Conservation (phyloP, 2,797 vertebrate species). For the Masticophis lateralis region DNA sequence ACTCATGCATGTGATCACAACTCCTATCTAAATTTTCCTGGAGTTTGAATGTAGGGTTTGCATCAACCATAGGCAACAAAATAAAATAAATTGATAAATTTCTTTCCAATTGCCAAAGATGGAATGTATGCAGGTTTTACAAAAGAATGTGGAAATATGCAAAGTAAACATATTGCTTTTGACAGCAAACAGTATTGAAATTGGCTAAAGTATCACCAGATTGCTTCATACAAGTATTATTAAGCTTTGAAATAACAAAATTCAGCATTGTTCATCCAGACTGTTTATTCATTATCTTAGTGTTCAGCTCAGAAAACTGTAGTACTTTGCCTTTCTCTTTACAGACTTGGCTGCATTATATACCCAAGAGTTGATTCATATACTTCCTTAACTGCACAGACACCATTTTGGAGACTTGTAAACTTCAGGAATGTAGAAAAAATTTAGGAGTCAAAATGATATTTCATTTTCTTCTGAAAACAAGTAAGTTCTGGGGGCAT, state of each 20-base stretch:
- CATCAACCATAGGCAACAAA: slow-evolving; percentile 55
- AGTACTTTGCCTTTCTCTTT: slow-evolving; percentile 38
- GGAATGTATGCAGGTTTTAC: slow-evolving; percentile 53
- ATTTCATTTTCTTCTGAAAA: background rate
- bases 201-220: slow-evolving; percentile 67
- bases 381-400: slow-evolving; percentile 29
- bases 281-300: slow-evolving; percentile 65
- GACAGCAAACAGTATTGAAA: slow-evolving; percentile 61
- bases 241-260: slow-evolving; percentile 59
- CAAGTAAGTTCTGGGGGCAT: background rate
- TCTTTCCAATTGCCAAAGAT: slow-evolving; percentile 62
- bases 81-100: slow-evolving; percentile 66
- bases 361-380: slow-evolving; percentile 39
- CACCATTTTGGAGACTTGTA: slow-evolving; percentile 26
- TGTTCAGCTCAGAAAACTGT: slow-evolving; percentile 1
- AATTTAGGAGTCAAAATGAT: background rate
- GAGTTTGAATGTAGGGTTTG: slow-evolving; percentile 52
- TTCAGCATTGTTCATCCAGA: slow-evolving; percentile 53
- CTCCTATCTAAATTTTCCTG: slow-evolving; percentile 44
- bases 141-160: slow-evolving; percentile 63
- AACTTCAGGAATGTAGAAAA: background rate
- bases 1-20: slow-evolving; percentile 59
- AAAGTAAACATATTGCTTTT: slow-evolving; percentile 69
- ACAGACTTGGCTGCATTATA: slow-evolving; percentile 44
- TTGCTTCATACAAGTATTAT: slow-evolving; percentile 61